Evolutionary conservation across 2,113 vertebrate species (phyloP), one percentile per base, ranked within the genome.

Genomic region (Zosterops lateralis): DNA sequence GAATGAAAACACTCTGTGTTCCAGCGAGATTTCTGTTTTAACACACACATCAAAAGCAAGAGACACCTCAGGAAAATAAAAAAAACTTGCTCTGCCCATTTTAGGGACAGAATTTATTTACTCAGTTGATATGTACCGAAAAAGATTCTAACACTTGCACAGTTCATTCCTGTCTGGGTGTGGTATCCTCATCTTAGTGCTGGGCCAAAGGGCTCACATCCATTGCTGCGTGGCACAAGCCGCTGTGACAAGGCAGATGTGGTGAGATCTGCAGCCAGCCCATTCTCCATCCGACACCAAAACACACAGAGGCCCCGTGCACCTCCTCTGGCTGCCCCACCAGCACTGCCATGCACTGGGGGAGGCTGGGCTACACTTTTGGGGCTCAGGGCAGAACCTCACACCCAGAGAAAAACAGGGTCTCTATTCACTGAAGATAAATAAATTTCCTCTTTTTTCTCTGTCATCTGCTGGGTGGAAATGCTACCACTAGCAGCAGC

Each of bases 211-310:
- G 0, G 19, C 24, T 42, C 25, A 14, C 1, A 2, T 14, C 18
- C 0, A 0, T 3, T 25, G 6, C 2, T 12, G 6, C 4, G 1
- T 0, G 26, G 36, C 29, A 24, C 0, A 3, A 18, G 18, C 24
- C 10, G 3, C 9, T 29, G 3, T 50, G 48, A 16, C 50, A 48
- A 9, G 0, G n/a, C 7, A 36, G 42, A 9, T 3, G 21, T 1
- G 45, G 28, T 6, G 32, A n/a, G 40, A 25, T 7, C 31, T 7
- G 25, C 44, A 21, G 68, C 4, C 40, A 12, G 67, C 17, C 11
- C 3, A 0, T 5, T 31, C 7, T 15, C n/a, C 22, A 4, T 6
- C 18, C 12, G 7, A 17, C 14, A n/a, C 6, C 9, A 1, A 8
- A 36, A 17, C 36, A 13, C 0, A 0, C 14, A 0, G 4, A 9